These are phyloP conservation scores for Cottus gobio DNA, from an alignment of 2,113 vertebrate species.

Conservation along the genomic window DNA sequence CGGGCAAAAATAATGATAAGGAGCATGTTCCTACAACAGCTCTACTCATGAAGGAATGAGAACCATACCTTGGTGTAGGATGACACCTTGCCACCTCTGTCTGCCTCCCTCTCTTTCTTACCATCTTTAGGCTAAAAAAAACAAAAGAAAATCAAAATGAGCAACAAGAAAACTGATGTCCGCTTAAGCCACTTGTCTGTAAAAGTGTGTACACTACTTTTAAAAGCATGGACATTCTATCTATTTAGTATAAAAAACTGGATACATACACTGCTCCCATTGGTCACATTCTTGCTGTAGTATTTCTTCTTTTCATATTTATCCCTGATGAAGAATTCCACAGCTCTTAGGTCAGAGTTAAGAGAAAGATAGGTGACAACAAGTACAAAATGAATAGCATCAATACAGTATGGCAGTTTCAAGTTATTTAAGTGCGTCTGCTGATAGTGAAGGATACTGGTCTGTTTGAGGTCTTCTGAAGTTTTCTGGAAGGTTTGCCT, in stretches of 20 bases:
- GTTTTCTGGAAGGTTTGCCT: slow-evolving; percentile 88
- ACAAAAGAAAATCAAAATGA: not conserved
- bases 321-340: slow-evolving; percentile 98
- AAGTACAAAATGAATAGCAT: not conserved
- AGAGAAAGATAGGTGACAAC: slow-evolving; percentile 5
- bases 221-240: not conserved
- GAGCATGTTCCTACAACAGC: not conserved
- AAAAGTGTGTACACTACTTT: not conserved
- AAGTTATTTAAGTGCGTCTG: not conserved
- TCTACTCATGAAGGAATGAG: not conserved
- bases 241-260: not conserved
- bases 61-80: slow-evolving; percentile 72
- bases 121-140: slow-evolving; percentile 84
- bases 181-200: not conserved
- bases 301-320: slow-evolving; percentile 99
- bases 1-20: not conserved
- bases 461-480: slow-evolving; percentile 83
- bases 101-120: slow-evolving; percentile 89
- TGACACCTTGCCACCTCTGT: slow-evolving; percentile 81
- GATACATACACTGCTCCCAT: slow-evolving; percentile 90
- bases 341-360: slow-evolving; percentile 86
- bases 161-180: not conserved
- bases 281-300: slow-evolving; percentile 91
- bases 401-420: rapidly evolving
- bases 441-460: slow-evolving; percentile 74